Evolutionary conservation across 2,888 invertebrate genomes (phyloP), one percentile per base, ranked within the genome.

Genomic region (Drosophila mayaguana): DNA sequence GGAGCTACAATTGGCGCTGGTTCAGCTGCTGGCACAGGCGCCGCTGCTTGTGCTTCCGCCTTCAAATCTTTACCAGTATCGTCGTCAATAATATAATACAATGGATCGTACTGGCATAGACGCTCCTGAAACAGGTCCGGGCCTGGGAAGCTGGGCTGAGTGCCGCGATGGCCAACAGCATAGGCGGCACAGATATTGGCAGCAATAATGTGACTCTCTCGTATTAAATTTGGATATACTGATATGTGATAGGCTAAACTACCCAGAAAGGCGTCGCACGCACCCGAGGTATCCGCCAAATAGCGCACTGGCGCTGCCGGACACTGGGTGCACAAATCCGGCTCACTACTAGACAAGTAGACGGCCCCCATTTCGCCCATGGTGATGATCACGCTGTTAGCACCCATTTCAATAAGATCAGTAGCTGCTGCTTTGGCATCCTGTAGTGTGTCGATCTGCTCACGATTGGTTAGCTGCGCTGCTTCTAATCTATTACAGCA

Each of bases 401-500:
- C 96, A 14, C 98, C 98, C 90, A 93, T 93, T 8, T 94, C 91
- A 48, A 96, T 91, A 53, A 98, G 93, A 68, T 93, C 93, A 20
- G 93, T 90, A 0, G 96, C 93, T 2, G 96, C 97, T 20, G 76
- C 74, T 90, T 94, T 94, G 5, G 96, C 96, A 88, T 96, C 96
- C 38, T 79, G 68, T 50, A 87, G 67, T 4, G 69, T 78, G 2
- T 63, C 53, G 16, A 91, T 69, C 14, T 83, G 56, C 2, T 53
- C 46, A 9, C 73, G 64, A 59, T 94, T 94, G 8, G 95, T 94
- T 82, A 96, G 94, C 62, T 95, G 91, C 57, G 95, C 94, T 16
- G 96, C 96, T 93, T 99, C 98, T 7, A 94, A 94, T 94, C 98
- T 98, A 93, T 99, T 99, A 0, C 98, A 95, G 93, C 98, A 98